A percentile compares a stretch with the other conserved stretches of the same genome.
phyloP scores from a whole-genome alignment of 2,888 invertebrate genomes.

The Vesta saturnalis region DNA sequence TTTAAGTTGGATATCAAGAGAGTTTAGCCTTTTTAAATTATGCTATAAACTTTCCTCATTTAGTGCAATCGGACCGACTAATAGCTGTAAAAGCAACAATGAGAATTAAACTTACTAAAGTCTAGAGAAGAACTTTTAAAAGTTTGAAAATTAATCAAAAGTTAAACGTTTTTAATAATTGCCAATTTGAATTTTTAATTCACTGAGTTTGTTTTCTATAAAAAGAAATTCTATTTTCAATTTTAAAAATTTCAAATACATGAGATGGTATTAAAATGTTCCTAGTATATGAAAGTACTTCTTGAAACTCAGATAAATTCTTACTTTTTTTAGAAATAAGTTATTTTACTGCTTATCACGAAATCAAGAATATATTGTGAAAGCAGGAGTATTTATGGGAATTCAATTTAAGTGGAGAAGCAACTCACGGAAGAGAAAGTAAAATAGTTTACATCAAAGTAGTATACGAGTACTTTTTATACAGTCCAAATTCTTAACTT shows the following conservation, averaged over 20 bases:
- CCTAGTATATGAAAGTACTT: too few species aligned
- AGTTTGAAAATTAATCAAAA: constrained; percentile 1
- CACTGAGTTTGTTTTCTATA: neutral
- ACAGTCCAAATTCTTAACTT: constrained; percentile 21
- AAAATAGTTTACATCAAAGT: constrained; percentile 31
- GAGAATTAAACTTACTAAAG: neutral
- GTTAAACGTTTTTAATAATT: neutral
- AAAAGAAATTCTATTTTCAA: too few species aligned
- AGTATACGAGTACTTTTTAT: constrained; percentile 18
- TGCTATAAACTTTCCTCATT: constrained; percentile 1
- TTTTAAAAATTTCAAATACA: neutral
- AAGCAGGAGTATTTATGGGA: neutral
- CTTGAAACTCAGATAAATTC: too few species aligned
- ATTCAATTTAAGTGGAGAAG: constrained; percentile 25
- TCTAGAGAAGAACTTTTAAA: neutral
- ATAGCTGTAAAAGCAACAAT: neutral
- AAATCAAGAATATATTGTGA: neutral
- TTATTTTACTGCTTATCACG: neutral
- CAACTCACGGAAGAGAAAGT: constrained; percentile 37
- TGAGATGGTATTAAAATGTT: neutral
- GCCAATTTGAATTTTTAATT: neutral
- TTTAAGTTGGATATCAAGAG: neutral
- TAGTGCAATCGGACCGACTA: constrained; percentile 6
- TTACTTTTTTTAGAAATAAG: neutral
- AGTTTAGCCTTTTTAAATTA: neutral